Conservation (phyloP, 2,113 vertebrate genomes). For the Crypturellus undulatus region DNA sequence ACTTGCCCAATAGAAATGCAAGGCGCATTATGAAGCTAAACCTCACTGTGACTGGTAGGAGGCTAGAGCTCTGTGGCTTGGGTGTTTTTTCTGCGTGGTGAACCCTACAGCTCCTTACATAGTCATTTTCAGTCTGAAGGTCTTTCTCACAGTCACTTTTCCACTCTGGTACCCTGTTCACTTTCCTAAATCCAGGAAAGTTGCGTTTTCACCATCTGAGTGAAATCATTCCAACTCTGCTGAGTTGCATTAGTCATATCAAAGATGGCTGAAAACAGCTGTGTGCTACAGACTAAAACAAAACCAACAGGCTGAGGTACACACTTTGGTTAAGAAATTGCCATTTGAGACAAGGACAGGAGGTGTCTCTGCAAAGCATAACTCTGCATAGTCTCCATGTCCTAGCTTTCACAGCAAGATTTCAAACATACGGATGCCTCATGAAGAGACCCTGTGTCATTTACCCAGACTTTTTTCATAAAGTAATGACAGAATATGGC, state of each 20-base stretch:
- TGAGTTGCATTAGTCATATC: background rate
- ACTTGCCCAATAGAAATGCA: background rate
- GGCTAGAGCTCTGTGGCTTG: background rate
- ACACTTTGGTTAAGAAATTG: background rate
- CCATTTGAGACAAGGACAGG: background rate
- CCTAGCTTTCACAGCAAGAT: background rate
- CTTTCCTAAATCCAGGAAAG: background rate
- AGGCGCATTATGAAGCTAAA: background rate
- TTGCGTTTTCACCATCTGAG: background rate
- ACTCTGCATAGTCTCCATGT: no score
- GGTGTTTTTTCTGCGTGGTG: background rate
- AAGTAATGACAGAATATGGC: background rate
- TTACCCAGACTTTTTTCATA: background rate
- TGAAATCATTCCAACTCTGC: background rate
- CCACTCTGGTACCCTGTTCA: background rate
- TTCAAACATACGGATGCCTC: background rate
- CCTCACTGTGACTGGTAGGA: accelerated
- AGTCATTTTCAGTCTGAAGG: background rate
- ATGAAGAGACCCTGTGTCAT: background rate
- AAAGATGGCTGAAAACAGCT: background rate
- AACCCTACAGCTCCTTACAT: accelerated
- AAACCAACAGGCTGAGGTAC: background rate
- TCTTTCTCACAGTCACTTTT: background rate
- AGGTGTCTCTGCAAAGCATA: background rate
- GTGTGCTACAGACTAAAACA: background rate